Conservation (phyloP, 2,888 invertebrate species). For the Caenorhabditis zanzibari region DNA sequence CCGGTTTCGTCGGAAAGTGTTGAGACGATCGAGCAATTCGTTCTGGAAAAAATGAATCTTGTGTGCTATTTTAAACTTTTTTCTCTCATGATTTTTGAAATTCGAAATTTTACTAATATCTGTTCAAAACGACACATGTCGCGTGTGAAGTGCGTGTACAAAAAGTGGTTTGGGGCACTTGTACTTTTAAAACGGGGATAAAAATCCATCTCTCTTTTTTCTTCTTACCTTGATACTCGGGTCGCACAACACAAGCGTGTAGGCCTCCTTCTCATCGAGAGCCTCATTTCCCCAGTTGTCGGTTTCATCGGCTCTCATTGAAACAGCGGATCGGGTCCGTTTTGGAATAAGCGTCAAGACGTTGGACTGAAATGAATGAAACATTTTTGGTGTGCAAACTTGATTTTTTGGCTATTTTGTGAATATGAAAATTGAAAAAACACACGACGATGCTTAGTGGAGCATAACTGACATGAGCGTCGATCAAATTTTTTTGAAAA, state of each 20-base stretch:
- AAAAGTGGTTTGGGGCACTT: constrained; percentile 22
- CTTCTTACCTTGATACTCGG: constrained; percentile 74
- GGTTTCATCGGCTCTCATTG: constrained; percentile 80
- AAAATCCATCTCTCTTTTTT: constrained; percentile 1
- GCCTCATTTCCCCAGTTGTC: constrained; percentile 78
- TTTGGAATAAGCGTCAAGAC: constrained; percentile 74
- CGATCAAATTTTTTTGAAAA: not conserved
- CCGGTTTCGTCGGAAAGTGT: constrained; percentile 86
- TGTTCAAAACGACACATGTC: constrained; percentile 17
- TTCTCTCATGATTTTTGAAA: constrained; percentile 29
- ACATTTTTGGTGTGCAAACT: not conserved
- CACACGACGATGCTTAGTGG: not conserved
- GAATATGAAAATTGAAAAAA: not conserved
- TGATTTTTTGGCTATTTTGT: not conserved
- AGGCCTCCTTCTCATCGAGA: constrained; percentile 78
- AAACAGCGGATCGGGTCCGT: constrained; percentile 78
- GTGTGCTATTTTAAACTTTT: not conserved
- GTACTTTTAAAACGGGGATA: constrained; percentile 17
- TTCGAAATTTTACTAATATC: constrained; percentile 20
- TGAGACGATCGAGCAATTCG: constrained; percentile 83
- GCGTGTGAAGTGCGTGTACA: constrained; percentile 23
- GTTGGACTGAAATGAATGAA: constrained; percentile 56
- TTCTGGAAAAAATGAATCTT: constrained; percentile 57
- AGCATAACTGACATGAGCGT: constrained; percentile 2
- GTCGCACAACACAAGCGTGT: constrained; percentile 75